Base-by-base conservation (phyloP, 2,888 invertebrate species). In the Liopterus haemorrhoidalis region DNA sequence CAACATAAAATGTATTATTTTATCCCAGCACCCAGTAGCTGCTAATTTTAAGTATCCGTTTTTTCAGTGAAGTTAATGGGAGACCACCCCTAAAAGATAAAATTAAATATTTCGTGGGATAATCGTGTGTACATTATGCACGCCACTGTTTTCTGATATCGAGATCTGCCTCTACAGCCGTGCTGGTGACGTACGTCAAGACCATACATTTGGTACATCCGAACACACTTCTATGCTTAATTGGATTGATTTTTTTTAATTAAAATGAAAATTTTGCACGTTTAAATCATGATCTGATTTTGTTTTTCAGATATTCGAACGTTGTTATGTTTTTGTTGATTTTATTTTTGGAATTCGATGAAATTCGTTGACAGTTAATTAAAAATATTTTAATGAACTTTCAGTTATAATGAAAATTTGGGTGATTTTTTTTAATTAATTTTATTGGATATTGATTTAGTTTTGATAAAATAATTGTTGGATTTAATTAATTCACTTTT, bases 181-280 rank as follows among this genome's bases (percentile, higher is more conserved):
- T 65, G 65, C 61, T 61, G 57, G 57, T 62, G 67, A 67, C 67
- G 66, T 66, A 60, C 64, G 67, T 67, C 67, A 67, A 65, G 66
- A 66, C 65, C 67, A 67, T 66, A 60, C 61, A 57, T 57, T 56
- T 53, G 59, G 57, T 55, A 60, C 63, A 59, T 58, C 57, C 60
- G 60, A 60, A 62, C 62, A 59, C 62, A 59, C 62, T 61, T 61
- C 61, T 57, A 12, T 57, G 59, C 61, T 62, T 67, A 68, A 68
- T 68, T 68, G 68, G 67, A 68, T 67, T 61, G 63, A 64, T 65
- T 67, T 67, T n/a, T n/a, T 67, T 67, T 68, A 68, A 68, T 68
- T 68, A 68, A 68, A 66, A 66, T 65, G 65, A 67, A 67, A 66
- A 66, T 68, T n/a, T 64, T 61, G 60, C 61, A 57, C 60, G 56